Evolutionary conservation across 2,113 vertebrate species (phyloP).

Genomic region (Microtus richardsoni): DNA sequence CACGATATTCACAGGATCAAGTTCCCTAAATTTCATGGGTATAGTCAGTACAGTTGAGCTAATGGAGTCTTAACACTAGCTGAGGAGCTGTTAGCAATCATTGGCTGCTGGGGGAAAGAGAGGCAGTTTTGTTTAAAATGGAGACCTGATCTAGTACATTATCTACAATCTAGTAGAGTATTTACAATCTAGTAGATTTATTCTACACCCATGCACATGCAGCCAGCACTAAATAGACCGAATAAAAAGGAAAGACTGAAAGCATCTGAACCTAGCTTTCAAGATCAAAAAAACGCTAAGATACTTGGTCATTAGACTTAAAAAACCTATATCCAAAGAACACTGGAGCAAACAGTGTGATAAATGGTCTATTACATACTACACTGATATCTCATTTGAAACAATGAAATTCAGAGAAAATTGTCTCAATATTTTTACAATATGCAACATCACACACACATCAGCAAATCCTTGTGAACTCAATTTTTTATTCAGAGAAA

Average conservation of each 20-base stretch:
- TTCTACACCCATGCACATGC: neutral
- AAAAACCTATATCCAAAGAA: neutral
- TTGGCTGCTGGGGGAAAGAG: neutral
- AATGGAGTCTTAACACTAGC: too few relatives aligned
- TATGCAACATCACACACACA: neutral
- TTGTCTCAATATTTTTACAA: neutral
- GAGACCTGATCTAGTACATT: too few relatives aligned
- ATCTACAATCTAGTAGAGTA: neutral
- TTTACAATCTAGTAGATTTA: neutral
- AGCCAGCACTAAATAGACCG: neutral
- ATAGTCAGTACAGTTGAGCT: too few relatives aligned
- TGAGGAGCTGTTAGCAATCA: neutral
- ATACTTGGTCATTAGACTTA: neutral
- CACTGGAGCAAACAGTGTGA: neutral
- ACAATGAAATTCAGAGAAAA: neutral
- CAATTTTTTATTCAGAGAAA: neutral
- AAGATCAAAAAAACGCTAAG: neutral
- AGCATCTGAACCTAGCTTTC: neutral
- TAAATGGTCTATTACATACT: too few relatives aligned
- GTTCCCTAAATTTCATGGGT: neutral
- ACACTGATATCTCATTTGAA: neutral
- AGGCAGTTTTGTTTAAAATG: neutral
- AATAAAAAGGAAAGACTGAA: neutral
- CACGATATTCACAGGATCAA: neutral
- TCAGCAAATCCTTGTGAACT: fast-evolving